Base-by-base conservation (phyloP, 2,888 invertebrate genomes). In the Melanargia galathea region DNA sequence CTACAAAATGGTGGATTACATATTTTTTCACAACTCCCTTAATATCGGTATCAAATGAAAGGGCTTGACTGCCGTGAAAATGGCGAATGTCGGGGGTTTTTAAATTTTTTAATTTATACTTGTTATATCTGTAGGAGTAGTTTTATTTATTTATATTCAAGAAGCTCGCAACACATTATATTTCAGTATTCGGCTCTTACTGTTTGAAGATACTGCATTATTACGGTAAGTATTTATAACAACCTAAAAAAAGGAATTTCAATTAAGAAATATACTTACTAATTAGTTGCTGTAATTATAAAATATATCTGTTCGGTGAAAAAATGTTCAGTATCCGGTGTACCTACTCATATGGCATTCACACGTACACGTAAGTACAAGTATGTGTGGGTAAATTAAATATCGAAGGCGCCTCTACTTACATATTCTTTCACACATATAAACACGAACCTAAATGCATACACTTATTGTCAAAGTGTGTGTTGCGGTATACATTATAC, bases 391-490 rank as follows among this genome's bases (percentile, higher is more conserved):
- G 58, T 58, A 64, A 74, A 73, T 76, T 73, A 75, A 77, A 71
- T 70, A 57, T 54, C 48, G 71, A 72, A 75, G 76, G 75, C 73
- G 75, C 75, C 73, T 79, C 73, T 66, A 75, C 80, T 78, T 76
- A 75, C 80, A 77, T 76, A 80, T 76, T 78, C 75, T 76, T 80
- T 73, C 77, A 80, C 80, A 82, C 81, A 79, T 70, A 70, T 70
- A 70, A 63, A 71, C 62, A 63, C 38, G 60, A 33, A 57, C 43
- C 61, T 45, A 57, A 70, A 63, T 75, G 69, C 65, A 72, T 70
- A 70, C 64, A 70, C 54, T 69, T 54, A 51, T 51, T 33, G 66
- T 65, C n/a, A 16, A 70, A 75, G 71, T 75, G 78, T 64, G 78
- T 75, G 58, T 60, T 60, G 70, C 76, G 72, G n/a, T 81, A 72